A percentile compares a stretch with the other conserved stretches of the same genome.
Evolutionary conservation across 2,113 vertebrate genomes (phyloP).

Genomic region (Noctilio leporinus): DNA sequence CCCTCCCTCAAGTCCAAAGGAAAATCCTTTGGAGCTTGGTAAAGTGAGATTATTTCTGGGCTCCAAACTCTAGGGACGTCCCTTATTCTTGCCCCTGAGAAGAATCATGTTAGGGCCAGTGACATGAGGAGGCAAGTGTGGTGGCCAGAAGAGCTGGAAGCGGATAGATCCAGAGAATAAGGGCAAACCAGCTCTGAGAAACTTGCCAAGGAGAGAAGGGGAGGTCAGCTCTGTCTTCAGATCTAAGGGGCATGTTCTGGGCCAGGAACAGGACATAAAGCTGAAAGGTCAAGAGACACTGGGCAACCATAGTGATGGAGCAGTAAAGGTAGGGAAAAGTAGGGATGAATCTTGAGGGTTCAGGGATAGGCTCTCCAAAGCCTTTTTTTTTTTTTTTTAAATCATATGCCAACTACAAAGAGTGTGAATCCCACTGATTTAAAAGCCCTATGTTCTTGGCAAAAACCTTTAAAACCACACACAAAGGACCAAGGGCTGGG

Average conservation of each 20-base stretch:
- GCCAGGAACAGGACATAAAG: background rate
- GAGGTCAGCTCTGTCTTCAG: background rate
- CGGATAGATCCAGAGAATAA: background rate
- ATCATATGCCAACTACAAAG: background rate
- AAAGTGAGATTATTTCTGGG: background rate
- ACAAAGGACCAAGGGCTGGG: background rate
- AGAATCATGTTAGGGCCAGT: background rate
- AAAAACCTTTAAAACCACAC: background rate
- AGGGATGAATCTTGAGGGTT: background rate
- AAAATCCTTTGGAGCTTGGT: background rate
- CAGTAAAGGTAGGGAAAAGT: background rate
- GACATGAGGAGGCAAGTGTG: background rate
- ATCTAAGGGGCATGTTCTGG: background rate
- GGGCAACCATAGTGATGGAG: background rate
- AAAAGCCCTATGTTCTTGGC: background rate
- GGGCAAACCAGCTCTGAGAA: background rate
- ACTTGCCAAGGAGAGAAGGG: background rate
- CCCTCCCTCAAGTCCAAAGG: background rate
- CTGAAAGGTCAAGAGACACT: background rate
- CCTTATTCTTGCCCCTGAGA: background rate
- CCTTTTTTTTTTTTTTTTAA: background rate
- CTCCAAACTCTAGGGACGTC: background rate
- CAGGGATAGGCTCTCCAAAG: background rate
- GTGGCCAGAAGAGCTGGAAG: background rate
- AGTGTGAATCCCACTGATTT: background rate